Conservation (phyloP, 2,113 vertebrate species). For the Gila orcuttii region DNA sequence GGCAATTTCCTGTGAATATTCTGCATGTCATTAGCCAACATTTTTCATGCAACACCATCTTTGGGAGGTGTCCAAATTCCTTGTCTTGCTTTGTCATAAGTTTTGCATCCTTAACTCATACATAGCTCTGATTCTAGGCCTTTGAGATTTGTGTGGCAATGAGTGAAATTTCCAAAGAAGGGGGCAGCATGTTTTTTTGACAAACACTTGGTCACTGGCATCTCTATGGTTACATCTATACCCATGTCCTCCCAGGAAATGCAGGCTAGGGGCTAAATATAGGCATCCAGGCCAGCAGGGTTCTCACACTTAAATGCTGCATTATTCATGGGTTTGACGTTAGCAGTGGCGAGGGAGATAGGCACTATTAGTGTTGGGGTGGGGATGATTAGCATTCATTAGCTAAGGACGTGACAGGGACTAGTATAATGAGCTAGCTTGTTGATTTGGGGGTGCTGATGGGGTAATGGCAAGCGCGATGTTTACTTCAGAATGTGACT, state of each 20-base stretch:
- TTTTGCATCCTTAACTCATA: conserved; percentile 20
- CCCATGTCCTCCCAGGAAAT: conserved; percentile 40
- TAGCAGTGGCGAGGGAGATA: conserved; percentile 38
- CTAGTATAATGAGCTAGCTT: conserved; percentile 39
- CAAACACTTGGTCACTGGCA: conserved; percentile 50
- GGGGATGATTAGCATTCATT: conserved; percentile 61
- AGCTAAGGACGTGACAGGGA: conserved; percentile 49
- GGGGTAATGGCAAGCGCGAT: neutral
- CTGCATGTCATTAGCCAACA: conserved; percentile 23
- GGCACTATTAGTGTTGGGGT: conserved; percentile 51
- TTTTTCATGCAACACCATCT: neutral
- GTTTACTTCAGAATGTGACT: conserved; percentile 65
- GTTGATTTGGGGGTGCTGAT: conserved; percentile 25
- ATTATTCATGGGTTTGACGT: conserved; percentile 60
- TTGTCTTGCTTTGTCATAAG: neutral
- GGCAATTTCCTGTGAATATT: conserved; percentile 39
- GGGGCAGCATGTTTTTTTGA: conserved; percentile 37
- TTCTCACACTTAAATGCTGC: conserved; percentile 24
- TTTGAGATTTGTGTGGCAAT: neutral
- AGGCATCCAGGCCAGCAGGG: conserved; percentile 52
- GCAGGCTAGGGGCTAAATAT: conserved; percentile 63
- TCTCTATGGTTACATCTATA: conserved; percentile 58
- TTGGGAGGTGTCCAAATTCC: neutral
- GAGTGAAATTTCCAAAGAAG: conserved; percentile 32
- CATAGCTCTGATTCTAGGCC: conserved; percentile 18